Evolutionary conservation across 1,140 invertebrate genomes (phyloP).

Genomic region (Drosophila orena): DNA sequence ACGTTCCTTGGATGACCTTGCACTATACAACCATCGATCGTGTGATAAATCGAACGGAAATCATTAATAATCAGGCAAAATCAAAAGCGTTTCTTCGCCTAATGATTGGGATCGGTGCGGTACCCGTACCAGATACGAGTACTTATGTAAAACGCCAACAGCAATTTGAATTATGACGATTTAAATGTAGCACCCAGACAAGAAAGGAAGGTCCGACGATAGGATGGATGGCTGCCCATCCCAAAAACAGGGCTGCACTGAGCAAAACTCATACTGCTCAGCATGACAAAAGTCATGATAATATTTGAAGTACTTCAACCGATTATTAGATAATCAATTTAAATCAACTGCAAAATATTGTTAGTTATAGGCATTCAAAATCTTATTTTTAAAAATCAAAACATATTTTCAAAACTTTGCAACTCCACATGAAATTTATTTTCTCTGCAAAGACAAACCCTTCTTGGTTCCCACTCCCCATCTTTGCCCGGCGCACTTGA

Average conservation of each 20-base stretch:
- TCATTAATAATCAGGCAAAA: conserved; percentile 76
- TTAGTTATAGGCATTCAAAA: too few relatives aligned
- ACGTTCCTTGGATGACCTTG: conserved; percentile 80
- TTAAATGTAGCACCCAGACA: conserved; percentile 52
- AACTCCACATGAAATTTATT: not conserved
- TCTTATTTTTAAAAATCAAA: not conserved
- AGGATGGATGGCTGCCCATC: conserved; percentile 3
- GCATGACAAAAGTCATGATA: too few relatives aligned
- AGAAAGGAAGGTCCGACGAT: conserved; percentile 29
- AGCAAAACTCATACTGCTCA: not conserved
- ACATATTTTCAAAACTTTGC: not conserved
- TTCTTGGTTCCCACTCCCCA: conserved; percentile 11
- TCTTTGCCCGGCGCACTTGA: conserved; percentile 32
- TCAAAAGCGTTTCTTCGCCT: conserved; percentile 66
- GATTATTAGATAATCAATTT: too few relatives aligned
- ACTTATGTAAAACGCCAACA: conserved; percentile 53
- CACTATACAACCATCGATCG: conserved; percentile 74
- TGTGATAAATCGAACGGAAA: conserved; percentile 81
- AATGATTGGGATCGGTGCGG: conserved; percentile 67
- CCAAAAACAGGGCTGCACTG: conserved; percentile 17
- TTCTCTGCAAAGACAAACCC: conserved; percentile 2
- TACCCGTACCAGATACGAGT: conserved; percentile 15
- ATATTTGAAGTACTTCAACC: too few relatives aligned
- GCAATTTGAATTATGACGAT: conserved; percentile 55
- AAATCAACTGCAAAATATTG: too few relatives aligned